A percentile compares a stretch with the other conserved stretches of the same genome.
phyloP scores from a whole-genome alignment of 2,113 vertebrate species.

The Nerophis ophidion region DNA sequence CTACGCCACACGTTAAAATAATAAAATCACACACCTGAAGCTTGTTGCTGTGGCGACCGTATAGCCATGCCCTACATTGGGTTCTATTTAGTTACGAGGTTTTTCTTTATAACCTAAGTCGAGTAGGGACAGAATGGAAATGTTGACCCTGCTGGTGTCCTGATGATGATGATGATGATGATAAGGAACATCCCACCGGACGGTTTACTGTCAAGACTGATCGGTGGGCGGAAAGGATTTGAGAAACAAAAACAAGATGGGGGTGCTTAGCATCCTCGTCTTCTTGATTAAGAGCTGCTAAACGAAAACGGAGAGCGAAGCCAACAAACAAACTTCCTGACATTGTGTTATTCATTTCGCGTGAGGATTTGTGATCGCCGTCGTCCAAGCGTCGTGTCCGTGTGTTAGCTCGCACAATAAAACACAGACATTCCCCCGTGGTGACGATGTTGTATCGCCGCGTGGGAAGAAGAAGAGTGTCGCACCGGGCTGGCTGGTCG shows the following conservation, averaged over 20 bases:
- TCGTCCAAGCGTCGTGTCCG: constrained; percentile 24
- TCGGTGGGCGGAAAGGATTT: constrained; percentile 17
- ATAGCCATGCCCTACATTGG: constrained; percentile 39
- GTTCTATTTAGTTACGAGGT: constrained; percentile 13
- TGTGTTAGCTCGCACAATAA: constrained; percentile 32
- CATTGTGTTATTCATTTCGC: constrained; percentile 20
- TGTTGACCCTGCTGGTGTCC: constrained; percentile 33
- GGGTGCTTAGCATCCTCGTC: too few species aligned
- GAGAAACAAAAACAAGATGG: not conserved
- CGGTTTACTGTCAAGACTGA: constrained; percentile 26
- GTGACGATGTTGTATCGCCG: constrained; percentile 23
- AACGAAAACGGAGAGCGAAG: constrained; percentile 18
- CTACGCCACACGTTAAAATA: not conserved
- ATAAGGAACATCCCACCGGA: constrained; percentile 11
- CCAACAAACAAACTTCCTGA: constrained; percentile 14
- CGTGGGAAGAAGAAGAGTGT: constrained; percentile 25
- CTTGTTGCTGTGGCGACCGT: constrained; percentile 44
- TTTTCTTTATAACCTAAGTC: constrained; percentile 22
- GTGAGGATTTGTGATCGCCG: constrained; percentile 32
- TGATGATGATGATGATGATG: not conserved
- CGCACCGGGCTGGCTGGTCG: constrained; percentile 31
- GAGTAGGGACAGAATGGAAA: constrained; percentile 1
- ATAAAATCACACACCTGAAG: constrained; percentile 14
- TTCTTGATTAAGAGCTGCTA: not conserved
- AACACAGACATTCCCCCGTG: constrained; percentile 36